phyloP scores from a whole-genome alignment of 2,797 vertebrate species.

The Carcharodon carcharias region DNA sequence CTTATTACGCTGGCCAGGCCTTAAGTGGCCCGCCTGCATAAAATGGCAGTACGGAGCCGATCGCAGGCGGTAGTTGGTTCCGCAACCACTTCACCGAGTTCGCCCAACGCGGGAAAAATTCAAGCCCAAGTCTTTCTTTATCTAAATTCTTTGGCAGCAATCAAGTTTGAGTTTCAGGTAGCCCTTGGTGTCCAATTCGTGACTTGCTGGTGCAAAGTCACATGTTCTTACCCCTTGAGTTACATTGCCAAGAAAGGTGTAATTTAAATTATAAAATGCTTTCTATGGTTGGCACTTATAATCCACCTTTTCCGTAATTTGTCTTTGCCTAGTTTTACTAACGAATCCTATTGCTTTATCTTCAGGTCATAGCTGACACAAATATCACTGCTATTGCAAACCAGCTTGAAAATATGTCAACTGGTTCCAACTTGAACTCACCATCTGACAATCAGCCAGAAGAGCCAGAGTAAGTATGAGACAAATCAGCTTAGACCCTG shows the following conservation, averaged over 20 bases:
- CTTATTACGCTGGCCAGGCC: no score
- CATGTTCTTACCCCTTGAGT: not conserved
- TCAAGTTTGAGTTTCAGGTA: not conserved
- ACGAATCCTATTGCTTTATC: not conserved
- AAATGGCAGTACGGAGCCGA: no score
- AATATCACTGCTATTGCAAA: slow-evolving; percentile 83
- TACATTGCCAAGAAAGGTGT: not conserved
- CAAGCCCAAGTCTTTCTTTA: not conserved
- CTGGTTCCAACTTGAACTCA: slow-evolving; percentile 51
- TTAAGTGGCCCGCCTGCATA: no score
- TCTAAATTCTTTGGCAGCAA: not conserved
- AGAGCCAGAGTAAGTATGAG: slow-evolving; percentile 71
- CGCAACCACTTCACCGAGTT: no score
- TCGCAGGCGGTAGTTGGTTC: no score
- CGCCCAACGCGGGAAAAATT: no score
- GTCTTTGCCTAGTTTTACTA: not conserved
- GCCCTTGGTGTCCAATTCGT: not conserved
- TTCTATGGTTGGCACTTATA: no score
- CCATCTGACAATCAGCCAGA: slow-evolving; percentile 54
- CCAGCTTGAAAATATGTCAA: slow-evolving; percentile 79
- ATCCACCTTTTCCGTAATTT: not conserved
- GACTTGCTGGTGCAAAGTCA: not conserved
- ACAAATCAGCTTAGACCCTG: not conserved
- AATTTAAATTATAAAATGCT: not conserved
- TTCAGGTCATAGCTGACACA: slow-evolving; percentile 83